Evolutionary conservation across 2,888 invertebrate species (phyloP).

Genomic region (Thymelicus sylvestris): DNA sequence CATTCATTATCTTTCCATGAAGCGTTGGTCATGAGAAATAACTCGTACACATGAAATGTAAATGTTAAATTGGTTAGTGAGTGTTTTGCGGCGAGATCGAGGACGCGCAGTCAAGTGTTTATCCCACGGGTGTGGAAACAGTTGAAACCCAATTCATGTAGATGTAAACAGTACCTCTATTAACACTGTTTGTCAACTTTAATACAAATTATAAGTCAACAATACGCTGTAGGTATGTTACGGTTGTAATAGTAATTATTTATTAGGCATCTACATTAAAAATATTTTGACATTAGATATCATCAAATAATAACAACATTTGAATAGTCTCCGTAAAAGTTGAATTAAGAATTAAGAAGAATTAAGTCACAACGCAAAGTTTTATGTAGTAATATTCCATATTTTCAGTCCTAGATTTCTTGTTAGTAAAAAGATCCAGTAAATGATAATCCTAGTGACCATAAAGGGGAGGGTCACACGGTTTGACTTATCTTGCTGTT

Average conservation of each 20-base stretch:
- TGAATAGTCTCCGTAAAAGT: too few species aligned
- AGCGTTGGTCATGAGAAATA: not conserved
- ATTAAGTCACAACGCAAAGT: too few species aligned
- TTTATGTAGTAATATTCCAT: too few species aligned
- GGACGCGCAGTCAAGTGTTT: constrained; percentile 31
- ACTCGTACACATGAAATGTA: constrained; percentile 15
- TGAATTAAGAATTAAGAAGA: too few species aligned
- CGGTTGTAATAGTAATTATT: not conserved
- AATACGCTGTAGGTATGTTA: not conserved
- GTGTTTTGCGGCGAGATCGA: constrained; percentile 22
- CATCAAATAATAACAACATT: too few species aligned
- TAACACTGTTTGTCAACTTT: constrained; percentile 27
- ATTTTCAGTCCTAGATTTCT: too few species aligned
- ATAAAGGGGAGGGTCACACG: too few species aligned
- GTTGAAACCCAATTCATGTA: constrained; percentile 34
- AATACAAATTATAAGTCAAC: not conserved
- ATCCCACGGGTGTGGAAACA: constrained; percentile 29
- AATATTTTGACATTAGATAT: not conserved
- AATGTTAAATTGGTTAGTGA: constrained; percentile 32
- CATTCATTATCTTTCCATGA: not conserved
- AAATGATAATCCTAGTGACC: too few species aligned
- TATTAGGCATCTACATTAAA: not conserved
- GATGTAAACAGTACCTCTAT: constrained; percentile 17
- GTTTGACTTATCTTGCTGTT: too few species aligned
- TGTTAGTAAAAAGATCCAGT: too few species aligned